phyloP scores from a whole-genome alignment of 92 coral and sea anemone species.

The Meandrina meandrites region DNA sequence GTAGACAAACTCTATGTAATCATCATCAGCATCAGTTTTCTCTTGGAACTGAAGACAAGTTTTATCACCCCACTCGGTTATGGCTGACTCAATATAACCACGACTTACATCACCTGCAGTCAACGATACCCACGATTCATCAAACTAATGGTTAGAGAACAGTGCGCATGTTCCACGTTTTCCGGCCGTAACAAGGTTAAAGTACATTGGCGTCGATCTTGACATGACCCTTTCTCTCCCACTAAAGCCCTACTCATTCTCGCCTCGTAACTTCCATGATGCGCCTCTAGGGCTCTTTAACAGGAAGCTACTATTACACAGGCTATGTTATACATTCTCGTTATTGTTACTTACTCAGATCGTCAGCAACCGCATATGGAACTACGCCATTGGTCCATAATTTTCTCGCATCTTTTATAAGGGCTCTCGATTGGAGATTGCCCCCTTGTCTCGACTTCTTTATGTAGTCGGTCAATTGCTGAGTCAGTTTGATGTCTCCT shows the following conservation, averaged over 20 bases:
- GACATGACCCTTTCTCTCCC: no score
- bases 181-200: no score
- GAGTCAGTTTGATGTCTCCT: constrained; percentile 88
- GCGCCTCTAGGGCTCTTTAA: no score
- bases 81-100: constrained; percentile 61
- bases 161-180: no score
- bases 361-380: constrained; percentile 57
- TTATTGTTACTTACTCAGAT: constrained; percentile 55
- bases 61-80: constrained; percentile 74
- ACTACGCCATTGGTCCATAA: constrained; percentile 64
- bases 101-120: constrained; percentile 64
- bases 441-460: not conserved
- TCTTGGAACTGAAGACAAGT: constrained; percentile 73
- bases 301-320: no score
- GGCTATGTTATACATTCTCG: no score
- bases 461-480: constrained; percentile 52
- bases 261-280: no score
- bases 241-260: no score
- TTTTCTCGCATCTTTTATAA: constrained; percentile 40
- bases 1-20: constrained; percentile 85
- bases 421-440: constrained; percentile 45
- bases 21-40: constrained; percentile 54
- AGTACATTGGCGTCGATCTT: no score
- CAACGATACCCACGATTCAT: no score
- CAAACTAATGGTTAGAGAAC: no score